These are phyloP conservation scores for Crossocerus cetratus DNA, from an alignment of 2,888 invertebrate species.

Conservation along the genomic window DNA sequence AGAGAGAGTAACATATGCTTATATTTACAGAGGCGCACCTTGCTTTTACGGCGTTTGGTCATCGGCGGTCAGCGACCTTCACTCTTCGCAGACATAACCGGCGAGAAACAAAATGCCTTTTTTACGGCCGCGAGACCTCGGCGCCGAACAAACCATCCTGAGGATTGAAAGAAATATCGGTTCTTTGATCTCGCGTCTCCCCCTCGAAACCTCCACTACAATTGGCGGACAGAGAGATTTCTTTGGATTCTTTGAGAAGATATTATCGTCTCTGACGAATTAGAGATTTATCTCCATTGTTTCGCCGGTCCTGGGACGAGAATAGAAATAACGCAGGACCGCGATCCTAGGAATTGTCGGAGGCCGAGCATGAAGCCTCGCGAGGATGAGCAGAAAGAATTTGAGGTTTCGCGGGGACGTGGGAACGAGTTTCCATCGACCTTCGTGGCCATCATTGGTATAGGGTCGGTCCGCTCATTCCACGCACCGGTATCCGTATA, in stretches of 20 bases:
- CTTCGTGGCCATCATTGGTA: constrained; percentile 29
- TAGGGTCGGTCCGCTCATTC: constrained; percentile 20
- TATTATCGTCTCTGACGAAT: too few relatives aligned
- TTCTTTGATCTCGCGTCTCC: neutral
- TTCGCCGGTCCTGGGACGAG: too few relatives aligned
- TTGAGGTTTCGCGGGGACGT: constrained; percentile 36
- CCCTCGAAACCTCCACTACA: too few relatives aligned
- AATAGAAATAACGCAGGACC: too few relatives aligned
- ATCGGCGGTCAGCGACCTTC: constrained; percentile 64
- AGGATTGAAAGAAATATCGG: constrained; percentile 4
- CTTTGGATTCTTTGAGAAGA: too few relatives aligned
- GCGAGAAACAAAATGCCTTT: constrained; percentile 25
- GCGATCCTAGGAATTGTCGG: too few relatives aligned
- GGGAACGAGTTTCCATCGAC: constrained; percentile 30
- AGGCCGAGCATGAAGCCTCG: neutral
- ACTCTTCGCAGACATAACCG: constrained; percentile 29
- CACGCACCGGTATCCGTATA: constrained; percentile 10
- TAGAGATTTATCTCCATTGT: too few relatives aligned
- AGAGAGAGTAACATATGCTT: constrained; percentile 21
- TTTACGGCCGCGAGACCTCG: neutral
- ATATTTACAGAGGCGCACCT: constrained; percentile 45
- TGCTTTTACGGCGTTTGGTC: constrained; percentile 57
- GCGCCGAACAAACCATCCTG: neutral
- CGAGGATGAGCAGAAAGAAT: constrained; percentile 25
- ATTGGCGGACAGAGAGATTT: too few relatives aligned